A percentile compares a stretch with the other conserved stretches of the same genome.
These are phyloP conservation scores for Pogoniulus pusillus DNA, from an alignment of 2,797 vertebrate genomes.

Conservation along the genomic window DNA sequence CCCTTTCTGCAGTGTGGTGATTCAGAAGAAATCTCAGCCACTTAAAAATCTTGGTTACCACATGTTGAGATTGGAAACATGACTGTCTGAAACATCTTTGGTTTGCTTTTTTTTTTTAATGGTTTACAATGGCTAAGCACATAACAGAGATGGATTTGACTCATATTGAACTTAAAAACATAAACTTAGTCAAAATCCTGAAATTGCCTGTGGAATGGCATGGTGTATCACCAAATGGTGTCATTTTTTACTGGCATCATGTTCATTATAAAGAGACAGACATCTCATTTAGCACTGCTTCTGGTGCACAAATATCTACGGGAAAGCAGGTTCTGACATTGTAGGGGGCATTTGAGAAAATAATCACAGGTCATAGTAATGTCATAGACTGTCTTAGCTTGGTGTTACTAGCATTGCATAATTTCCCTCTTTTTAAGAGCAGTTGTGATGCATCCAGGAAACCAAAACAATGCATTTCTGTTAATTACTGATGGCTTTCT, in stretches of 20 bases:
- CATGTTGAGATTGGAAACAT: background rate
- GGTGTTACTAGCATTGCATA: background rate
- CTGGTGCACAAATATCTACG: background rate
- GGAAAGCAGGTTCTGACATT: background rate
- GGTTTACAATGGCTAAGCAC: background rate
- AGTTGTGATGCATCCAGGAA: background rate
- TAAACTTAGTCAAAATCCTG: background rate
- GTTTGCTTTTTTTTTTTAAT: background rate
- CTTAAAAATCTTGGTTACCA: background rate
- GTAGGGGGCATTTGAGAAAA: background rate
- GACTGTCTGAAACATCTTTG: background rate
- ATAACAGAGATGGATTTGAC: background rate
- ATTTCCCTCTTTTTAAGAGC: background rate
- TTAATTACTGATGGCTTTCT: background rate
- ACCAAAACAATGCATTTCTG: accelerated
- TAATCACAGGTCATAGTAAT: background rate
- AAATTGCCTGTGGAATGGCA: background rate
- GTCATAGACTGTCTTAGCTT: background rate
- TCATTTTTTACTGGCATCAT: background rate
- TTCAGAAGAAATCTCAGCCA: background rate
- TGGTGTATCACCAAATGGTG: background rate
- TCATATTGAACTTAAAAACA: background rate
- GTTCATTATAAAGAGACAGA: background rate
- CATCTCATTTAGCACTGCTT: background rate
- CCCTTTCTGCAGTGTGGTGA: background rate